Conservation (phyloP, 2,797 vertebrate species). For the Gymnothorax javanicus region DNA sequence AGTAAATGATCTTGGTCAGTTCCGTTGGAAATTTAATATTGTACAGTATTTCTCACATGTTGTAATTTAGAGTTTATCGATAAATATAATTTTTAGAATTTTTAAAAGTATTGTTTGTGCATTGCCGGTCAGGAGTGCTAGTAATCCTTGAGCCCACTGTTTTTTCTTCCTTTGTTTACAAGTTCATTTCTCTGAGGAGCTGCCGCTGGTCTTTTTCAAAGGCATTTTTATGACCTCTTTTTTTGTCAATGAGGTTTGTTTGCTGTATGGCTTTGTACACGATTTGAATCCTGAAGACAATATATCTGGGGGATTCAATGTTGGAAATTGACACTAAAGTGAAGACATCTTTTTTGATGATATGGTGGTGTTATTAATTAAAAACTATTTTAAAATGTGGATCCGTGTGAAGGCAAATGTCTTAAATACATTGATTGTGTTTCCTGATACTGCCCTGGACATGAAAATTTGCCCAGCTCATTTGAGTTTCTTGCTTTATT, state of each 20-base stretch:
- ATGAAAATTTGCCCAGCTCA: neutral
- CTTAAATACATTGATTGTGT: neutral
- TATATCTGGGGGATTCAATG: neutral
- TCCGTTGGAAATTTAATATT: no score
- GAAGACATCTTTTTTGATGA: no score
- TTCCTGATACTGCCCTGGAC: neutral
- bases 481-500: neutral
- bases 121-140: no score
- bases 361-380: neutral
- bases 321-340: neutral
- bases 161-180: neutral
- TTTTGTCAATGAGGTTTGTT: neutral
- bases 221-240: neutral
- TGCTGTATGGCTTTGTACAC: neutral
- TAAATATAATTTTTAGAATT: no score
- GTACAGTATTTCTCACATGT: no score
- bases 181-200: neutral
- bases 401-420: neutral
- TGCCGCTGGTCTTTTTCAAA: neutral
- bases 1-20: no score
- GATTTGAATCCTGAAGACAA: neutral
- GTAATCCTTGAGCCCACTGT: no score
- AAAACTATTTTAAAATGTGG: neutral
- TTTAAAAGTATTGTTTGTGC: no score
- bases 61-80: no score